phyloP scores from a whole-genome alignment of 2,888 invertebrate genomes.

The Hyppa rectilinea region DNA sequence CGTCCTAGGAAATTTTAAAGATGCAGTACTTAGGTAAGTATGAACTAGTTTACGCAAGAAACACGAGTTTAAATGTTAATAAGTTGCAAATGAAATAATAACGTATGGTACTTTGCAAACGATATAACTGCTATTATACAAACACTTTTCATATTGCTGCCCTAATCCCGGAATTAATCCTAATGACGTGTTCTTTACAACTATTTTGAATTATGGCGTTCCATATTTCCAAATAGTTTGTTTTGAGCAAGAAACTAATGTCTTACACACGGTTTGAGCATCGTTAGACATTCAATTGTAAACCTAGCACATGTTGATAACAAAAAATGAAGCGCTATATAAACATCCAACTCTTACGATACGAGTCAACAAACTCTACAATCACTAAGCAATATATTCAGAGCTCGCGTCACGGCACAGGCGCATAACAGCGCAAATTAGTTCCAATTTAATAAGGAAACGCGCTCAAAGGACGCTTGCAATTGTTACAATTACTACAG shows the following conservation, averaged over 20 bases:
- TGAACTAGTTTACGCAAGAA: conserved; percentile 35
- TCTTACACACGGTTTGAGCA: not conserved
- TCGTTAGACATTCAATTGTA: not conserved
- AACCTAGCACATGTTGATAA: conserved; percentile 18
- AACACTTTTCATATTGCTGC: not conserved
- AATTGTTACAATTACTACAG: conserved; percentile 82
- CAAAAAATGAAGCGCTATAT: conserved; percentile 18
- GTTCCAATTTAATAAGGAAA: conserved; percentile 79
- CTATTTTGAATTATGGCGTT: not conserved
- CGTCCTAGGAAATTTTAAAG: conserved; percentile 39
- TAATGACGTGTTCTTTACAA: no score
- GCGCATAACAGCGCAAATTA: conserved; percentile 64
- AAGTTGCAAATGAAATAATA: conserved; percentile 24
- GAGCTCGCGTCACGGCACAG: conserved; percentile 40
- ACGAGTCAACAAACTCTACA: conserved; percentile 59
- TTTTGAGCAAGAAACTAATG: not conserved
- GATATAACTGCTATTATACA: not conserved
- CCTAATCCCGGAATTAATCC: not conserved
- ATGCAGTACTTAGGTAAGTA: conserved; percentile 26
- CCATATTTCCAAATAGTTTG: not conserved
- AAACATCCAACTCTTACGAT: conserved; percentile 11
- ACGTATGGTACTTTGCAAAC: not conserved
- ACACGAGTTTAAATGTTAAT: conserved; percentile 13
- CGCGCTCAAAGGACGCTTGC: conserved; percentile 79
- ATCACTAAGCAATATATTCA: conserved; percentile 54